These are phyloP conservation scores for Teleogryllus occipitalis DNA, from an alignment of 1,140 invertebrate species.

Conservation along the genomic window DNA sequence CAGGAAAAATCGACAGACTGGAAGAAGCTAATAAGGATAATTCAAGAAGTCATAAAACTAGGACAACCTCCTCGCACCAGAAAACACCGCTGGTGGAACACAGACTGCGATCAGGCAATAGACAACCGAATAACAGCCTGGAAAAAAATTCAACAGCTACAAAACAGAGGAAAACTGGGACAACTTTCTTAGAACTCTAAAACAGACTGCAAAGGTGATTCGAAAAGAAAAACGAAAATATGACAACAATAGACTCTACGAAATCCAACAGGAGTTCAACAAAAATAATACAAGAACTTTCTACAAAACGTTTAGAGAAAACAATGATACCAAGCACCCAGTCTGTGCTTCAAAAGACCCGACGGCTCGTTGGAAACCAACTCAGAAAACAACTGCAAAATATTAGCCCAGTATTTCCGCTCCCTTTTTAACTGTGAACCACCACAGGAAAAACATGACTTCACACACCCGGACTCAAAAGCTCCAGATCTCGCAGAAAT, in stretches of 20 bases:
- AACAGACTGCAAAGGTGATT: neutral
- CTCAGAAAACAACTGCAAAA: neutral
- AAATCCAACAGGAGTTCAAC: conserved; percentile 2
- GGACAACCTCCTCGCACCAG: conserved; percentile 8
- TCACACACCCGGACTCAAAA: neutral
- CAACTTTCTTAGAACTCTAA: neutral
- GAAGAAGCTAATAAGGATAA: neutral
- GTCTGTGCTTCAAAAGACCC: conserved; percentile 11
- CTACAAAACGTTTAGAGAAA: conserved; percentile 10
- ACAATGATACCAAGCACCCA: neutral
- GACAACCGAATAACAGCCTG: neutral
- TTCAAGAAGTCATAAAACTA: conserved; percentile 1
- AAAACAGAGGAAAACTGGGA: conserved; percentile 12
- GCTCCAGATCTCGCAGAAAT: conserved; percentile 17
- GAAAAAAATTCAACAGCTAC: neutral
- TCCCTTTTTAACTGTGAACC: neutral
- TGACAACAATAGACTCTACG: neutral
- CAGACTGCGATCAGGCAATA: neutral
- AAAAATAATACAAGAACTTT: neutral
- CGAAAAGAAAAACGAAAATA: conserved; percentile 8
- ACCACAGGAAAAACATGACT: neutral
- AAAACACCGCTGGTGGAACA: conserved; percentile 12
- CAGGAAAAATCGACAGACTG: conserved; percentile 7
- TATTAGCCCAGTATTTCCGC: neutral
- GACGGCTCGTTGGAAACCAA: conserved; percentile 7